phyloP scores from a whole-genome alignment of 2,797 vertebrate genomes.

The Esox masquinongy region DNA sequence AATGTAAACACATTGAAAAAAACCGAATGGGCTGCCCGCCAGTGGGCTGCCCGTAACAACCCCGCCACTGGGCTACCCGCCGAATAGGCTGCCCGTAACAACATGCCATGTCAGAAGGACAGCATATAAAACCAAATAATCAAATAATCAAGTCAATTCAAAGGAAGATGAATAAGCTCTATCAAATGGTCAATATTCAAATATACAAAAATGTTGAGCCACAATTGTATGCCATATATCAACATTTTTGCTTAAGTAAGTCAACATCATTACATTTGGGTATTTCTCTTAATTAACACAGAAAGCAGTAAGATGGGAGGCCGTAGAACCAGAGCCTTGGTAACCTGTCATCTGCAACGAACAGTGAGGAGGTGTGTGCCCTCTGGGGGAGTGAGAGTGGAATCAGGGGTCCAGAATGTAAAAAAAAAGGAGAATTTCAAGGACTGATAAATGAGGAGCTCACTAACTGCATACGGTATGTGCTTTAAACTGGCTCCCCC shows the following conservation, averaged over 20 bases:
- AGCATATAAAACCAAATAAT: slow-evolving; percentile 22
- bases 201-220: not conserved
- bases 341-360: slow-evolving; percentile 69
- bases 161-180: slow-evolving; percentile 4
- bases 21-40: too few species aligned
- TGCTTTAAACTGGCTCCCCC: slow-evolving; percentile 84
- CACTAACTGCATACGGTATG: slow-evolving; percentile 82
- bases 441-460: slow-evolving; percentile 79
- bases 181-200: not conserved
- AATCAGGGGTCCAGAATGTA: slow-evolving; percentile 73
- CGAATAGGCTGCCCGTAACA: too few species aligned
- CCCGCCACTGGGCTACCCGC: too few species aligned
- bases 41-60: too few species aligned
- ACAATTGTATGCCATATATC: slow-evolving; percentile 15
- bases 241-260: not conserved
- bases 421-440: slow-evolving; percentile 75
- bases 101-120: slow-evolving; percentile 17
- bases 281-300: slow-evolving; percentile 15
- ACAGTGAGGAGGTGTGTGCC: slow-evolving; percentile 73
- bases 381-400: slow-evolving; percentile 56
- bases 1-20: too few species aligned
- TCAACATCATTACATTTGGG: not conserved
- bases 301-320: slow-evolving; percentile 59
- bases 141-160: not conserved
- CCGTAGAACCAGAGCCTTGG: slow-evolving; percentile 66